phyloP scores from a whole-genome alignment of 2,888 invertebrate genomes.

The Erynnis tages region DNA sequence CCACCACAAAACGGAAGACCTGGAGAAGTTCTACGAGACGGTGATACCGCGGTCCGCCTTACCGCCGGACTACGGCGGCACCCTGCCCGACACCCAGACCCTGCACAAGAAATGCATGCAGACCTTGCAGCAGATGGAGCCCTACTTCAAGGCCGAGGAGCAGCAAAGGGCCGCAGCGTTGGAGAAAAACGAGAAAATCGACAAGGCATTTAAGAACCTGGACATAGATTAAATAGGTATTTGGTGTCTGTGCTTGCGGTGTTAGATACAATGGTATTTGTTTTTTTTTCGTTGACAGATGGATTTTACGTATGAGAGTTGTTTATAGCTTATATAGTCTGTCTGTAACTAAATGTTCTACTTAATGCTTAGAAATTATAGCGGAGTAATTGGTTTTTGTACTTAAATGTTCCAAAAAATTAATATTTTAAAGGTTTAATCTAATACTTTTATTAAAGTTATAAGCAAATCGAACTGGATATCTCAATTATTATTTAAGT shows the following conservation, averaged over 20 bases:
- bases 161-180: slow-evolving; percentile 63
- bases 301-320: no score
- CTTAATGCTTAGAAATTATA: no score
- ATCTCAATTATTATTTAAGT: no score
- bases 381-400: no score
- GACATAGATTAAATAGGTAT: slow-evolving; percentile 82
- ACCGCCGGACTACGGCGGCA: slow-evolving; percentile 84
- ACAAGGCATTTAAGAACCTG: slow-evolving; percentile 86
- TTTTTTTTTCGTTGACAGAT: no score
- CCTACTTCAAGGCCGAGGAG: slow-evolving; percentile 68
- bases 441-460: no score
- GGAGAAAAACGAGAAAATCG: slow-evolving; percentile 76
- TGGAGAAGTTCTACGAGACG: slow-evolving; percentile 79
- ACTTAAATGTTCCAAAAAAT: no score
- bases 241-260: background rate
- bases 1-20: slow-evolving; percentile 78
- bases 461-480: no score
- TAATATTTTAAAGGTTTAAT: no score
- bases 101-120: slow-evolving; percentile 68
- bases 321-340: no score
- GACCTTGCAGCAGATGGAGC: slow-evolving; percentile 54
- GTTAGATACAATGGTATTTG: background rate
- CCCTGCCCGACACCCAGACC: slow-evolving; percentile 71
- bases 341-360: no score
- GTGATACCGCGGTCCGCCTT: slow-evolving; percentile 79